Evolutionary conservation across 2,797 vertebrate species (phyloP).

Genomic region (Dromococcyx pavoninus): DNA sequence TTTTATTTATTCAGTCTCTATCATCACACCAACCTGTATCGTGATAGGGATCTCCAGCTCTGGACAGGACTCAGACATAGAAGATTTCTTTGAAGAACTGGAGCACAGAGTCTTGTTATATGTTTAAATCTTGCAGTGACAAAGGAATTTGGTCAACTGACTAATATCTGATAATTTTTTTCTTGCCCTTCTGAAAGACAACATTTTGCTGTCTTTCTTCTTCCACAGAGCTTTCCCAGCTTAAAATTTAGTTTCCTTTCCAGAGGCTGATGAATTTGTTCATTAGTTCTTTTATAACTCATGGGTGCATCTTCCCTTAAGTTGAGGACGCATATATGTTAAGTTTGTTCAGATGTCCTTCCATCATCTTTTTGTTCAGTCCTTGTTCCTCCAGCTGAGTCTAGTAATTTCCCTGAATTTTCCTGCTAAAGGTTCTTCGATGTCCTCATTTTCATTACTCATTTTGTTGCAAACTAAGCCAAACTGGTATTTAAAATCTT

Average conservation of each 20-base stretch:
- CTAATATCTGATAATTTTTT: background rate
- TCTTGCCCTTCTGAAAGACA: background rate
- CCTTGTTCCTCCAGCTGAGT: conserved; percentile 17
- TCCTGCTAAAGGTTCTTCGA: conserved; percentile 33
- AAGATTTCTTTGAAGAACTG: background rate
- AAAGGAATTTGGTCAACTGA: background rate
- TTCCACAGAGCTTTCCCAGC: background rate
- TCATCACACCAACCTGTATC: background rate
- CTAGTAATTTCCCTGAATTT: conserved; percentile 37
- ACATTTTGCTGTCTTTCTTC: background rate
- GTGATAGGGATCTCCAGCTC: background rate
- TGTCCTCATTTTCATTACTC: conserved; percentile 35
- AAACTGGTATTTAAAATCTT: conserved; percentile 49
- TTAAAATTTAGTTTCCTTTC: conserved; percentile 26
- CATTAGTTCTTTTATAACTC: background rate
- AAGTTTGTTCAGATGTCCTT: conserved; percentile 37
- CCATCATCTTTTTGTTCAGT: conserved; percentile 6
- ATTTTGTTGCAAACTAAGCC: conserved; percentile 25
- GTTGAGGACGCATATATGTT: background rate
- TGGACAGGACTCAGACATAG: background rate
- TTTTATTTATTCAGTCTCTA: background rate
- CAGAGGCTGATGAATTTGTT: conserved; percentile 3
- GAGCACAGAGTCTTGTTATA: background rate
- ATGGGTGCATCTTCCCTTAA: background rate
- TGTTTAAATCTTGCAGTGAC: background rate